Percentiles rank a stretch among this genome's conserved stretches.
Evolutionary conservation across 2,113 vertebrate species (phyloP).

Genomic region (Leuciscus idus): DNA sequence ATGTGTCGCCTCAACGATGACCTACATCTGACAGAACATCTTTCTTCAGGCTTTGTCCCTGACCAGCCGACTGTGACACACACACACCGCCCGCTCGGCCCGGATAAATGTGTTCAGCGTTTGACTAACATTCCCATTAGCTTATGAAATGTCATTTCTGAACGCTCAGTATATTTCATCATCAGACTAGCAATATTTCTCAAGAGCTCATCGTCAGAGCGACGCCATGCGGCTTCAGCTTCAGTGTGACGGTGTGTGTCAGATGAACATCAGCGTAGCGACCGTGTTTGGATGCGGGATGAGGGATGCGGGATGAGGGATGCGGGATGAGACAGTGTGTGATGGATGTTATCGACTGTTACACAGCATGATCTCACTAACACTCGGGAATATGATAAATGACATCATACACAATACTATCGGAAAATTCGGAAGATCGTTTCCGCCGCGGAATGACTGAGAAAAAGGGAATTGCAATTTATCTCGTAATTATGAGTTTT

Average conservation of each 20-base stretch:
- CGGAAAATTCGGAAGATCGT: background rate
- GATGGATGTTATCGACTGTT: conserved; percentile 15
- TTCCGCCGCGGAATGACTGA: too few relatives aligned
- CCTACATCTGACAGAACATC: conserved; percentile 53
- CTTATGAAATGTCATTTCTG: too few relatives aligned
- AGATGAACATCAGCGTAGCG: background rate
- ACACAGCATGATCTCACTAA: conserved; percentile 15
- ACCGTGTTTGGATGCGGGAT: background rate
- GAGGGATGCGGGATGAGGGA: background rate
- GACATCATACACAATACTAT: background rate
- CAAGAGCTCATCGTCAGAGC: too few relatives aligned
- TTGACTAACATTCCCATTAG: too few relatives aligned
- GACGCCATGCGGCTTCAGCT: background rate
- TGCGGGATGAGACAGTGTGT: background rate
- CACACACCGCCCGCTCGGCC: background rate
- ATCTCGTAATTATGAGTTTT: too few relatives aligned
- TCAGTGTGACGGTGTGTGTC: background rate
- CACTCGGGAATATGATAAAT: background rate
- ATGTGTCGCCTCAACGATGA: conserved; percentile 46
- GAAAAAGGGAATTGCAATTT: too few relatives aligned
- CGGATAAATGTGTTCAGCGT: too few relatives aligned
- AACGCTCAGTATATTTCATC: background rate
- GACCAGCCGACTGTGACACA: conserved; percentile 43
- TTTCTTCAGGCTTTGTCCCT: conserved; percentile 50
- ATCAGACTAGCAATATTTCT: background rate